phyloP scores from a whole-genome alignment of 2,797 vertebrate genomes.

The Huso huso region DNA sequence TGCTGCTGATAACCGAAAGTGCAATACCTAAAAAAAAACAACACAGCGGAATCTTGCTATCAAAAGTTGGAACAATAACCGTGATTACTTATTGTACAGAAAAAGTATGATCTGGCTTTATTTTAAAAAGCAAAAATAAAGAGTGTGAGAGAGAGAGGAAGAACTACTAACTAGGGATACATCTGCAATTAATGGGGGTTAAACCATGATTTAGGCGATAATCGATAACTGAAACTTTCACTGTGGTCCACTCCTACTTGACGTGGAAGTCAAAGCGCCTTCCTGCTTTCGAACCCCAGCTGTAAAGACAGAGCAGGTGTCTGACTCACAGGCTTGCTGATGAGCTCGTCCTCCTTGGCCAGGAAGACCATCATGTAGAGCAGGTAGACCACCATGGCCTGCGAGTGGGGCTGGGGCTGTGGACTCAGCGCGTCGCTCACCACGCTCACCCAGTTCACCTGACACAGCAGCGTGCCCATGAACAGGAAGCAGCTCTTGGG shows the following conservation, averaged over 20 bases:
- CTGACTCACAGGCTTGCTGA: slow-evolving; percentile 62
- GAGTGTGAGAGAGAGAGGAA: neutral
- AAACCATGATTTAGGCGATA: too few species aligned
- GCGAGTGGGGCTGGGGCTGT: slow-evolving; percentile 52
- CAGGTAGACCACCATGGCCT: slow-evolving; percentile 82
- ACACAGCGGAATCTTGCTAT: too few species aligned
- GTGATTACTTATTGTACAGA: too few species aligned
- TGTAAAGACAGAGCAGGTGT: neutral
- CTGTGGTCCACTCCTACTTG: too few species aligned
- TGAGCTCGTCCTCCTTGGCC: slow-evolving; percentile 81
- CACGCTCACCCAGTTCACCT: slow-evolving; percentile 93
- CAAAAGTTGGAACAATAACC: too few species aligned
- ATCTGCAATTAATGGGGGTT: too few species aligned
- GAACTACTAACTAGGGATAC: too few species aligned
- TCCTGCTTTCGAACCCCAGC: too few species aligned
- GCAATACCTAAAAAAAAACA: too few species aligned
- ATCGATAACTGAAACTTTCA: too few species aligned
- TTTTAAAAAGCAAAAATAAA: neutral
- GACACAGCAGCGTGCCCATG: slow-evolving; percentile 81
- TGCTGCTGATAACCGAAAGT: neutral
- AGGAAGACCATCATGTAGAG: slow-evolving; percentile 88
- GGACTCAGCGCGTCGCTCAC: slow-evolving; percentile 74
- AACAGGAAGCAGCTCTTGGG: slow-evolving; percentile 95
- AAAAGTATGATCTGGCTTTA: too few species aligned
- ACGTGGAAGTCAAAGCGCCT: too few species aligned